These are phyloP conservation scores for Paragorgia papillata DNA, from an alignment of 92 coral and sea anemone genomes.

Conservation along the genomic window DNA sequence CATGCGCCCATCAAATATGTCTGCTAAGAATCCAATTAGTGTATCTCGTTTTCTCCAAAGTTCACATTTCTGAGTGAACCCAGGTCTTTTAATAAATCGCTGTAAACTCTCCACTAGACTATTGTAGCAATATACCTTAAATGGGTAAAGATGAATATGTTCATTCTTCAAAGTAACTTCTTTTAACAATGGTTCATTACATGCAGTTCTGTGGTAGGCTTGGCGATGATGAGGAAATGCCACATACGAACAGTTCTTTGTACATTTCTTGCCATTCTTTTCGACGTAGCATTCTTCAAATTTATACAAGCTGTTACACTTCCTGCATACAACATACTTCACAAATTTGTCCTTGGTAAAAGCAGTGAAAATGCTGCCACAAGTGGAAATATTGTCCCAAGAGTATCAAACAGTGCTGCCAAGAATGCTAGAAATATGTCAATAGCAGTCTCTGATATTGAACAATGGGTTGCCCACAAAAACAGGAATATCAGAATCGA, in stretches of 20 bases:
- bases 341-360: conserved; percentile 55
- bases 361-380: conserved; percentile 41
- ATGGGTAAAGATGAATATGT: conserved; percentile 53
- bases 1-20: conserved; percentile 56
- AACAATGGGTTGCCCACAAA: conserved; percentile 66
- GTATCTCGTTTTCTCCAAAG: conserved; percentile 59
- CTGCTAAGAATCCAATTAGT: conserved; percentile 60
- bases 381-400: conserved; percentile 48
- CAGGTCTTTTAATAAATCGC: conserved; percentile 49
- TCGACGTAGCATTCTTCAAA: conserved; percentile 60
- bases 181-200: conserved; percentile 61
- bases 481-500: conserved; percentile 61
- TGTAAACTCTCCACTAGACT: conserved; percentile 50
- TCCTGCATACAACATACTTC: conserved; percentile 68
- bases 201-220: conserved; percentile 50
- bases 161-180: conserved; percentile 63
- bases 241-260: conserved; percentile 43
- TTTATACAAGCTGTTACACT: conserved; percentile 57
- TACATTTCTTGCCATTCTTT: conserved; percentile 36
- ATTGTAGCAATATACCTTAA: conserved; percentile 62
- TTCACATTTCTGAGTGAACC: conserved; percentile 60
- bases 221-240: conserved; percentile 65
- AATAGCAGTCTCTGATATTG: conserved; percentile 66
- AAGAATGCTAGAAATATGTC: conserved; percentile 54
- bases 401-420: conserved; percentile 47